These are phyloP conservation scores for Aulostomus chinensis DNA, from an alignment of 2,797 vertebrate genomes.

Conservation along the genomic window DNA sequence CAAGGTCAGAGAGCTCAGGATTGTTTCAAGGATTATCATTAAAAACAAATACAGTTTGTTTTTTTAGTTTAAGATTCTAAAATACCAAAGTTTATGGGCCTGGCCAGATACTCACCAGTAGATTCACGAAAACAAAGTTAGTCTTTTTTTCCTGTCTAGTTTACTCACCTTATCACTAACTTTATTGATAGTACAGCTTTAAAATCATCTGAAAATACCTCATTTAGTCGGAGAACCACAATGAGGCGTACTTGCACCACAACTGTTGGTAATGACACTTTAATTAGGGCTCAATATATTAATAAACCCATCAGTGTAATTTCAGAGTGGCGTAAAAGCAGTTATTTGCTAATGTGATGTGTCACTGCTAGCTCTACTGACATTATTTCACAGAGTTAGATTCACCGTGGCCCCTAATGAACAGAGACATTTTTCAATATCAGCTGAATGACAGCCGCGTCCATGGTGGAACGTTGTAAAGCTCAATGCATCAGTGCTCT, in stretches of 20 bases:
- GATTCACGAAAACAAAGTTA: too few relatives aligned
- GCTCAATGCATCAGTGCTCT: too few relatives aligned
- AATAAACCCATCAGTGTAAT: slow-evolving; percentile 26
- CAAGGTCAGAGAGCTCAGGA: too few relatives aligned
- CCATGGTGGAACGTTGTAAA: neutral
- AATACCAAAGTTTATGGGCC: too few relatives aligned
- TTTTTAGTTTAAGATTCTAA: too few relatives aligned
- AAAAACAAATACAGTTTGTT: too few relatives aligned
- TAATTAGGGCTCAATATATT: slow-evolving; percentile 28
- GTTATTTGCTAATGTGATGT: slow-evolving; percentile 30
- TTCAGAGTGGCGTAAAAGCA: slow-evolving; percentile 39
- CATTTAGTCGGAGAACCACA: neutral
- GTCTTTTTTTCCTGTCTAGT: too few relatives aligned
- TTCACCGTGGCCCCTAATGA: slow-evolving; percentile 20
- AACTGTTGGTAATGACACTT: slow-evolving; percentile 16
- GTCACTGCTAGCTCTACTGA: slow-evolving; percentile 4
- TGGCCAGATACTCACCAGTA: too few relatives aligned
- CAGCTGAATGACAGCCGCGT: slow-evolving; percentile 21
- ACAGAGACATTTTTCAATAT: slow-evolving; percentile 21
- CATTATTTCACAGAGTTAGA: slow-evolving; percentile 27
- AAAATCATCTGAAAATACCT: neutral
- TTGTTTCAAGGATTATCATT: too few relatives aligned
- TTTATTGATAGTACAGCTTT: too few relatives aligned
- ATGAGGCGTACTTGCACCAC: neutral
- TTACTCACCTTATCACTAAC: too few relatives aligned